These are phyloP conservation scores for Cirrhinus molitorella DNA, from an alignment of 2,797 vertebrate genomes.

Conservation along the genomic window DNA sequence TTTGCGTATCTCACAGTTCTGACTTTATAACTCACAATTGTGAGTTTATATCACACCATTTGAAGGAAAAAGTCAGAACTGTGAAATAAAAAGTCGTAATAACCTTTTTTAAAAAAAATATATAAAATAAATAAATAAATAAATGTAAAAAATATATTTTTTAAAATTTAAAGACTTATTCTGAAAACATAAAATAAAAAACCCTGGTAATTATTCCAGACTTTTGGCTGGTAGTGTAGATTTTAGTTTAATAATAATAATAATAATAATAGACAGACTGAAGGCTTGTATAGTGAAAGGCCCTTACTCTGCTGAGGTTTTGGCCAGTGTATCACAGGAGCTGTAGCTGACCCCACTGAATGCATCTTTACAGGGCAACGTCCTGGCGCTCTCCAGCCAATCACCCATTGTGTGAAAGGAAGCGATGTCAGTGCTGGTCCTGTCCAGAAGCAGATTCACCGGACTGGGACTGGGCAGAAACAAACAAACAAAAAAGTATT, in stretches of 20 bases:
- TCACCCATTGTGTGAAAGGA: slow-evolving; percentile 86
- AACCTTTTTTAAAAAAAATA: too few relatives aligned
- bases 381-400: slow-evolving; percentile 93
- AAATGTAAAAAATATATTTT: too few relatives aligned
- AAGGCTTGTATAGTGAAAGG: background rate
- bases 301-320: slow-evolving; percentile 96
- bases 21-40: too few relatives aligned
- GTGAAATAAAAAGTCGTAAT: too few relatives aligned
- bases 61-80: too few relatives aligned
- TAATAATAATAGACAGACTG: background rate
- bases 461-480: slow-evolving; percentile 84
- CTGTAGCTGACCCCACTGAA: slow-evolving; percentile 96
- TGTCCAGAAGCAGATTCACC: slow-evolving; percentile 93
- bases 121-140: too few relatives aligned
- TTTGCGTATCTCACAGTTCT: too few relatives aligned
- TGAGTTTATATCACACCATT: too few relatives aligned
- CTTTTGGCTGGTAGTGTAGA: background rate
- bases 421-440: slow-evolving; percentile 89
- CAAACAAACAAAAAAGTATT: too few relatives aligned
- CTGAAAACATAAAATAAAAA: background rate
- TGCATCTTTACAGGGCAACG: slow-evolving; percentile 93
- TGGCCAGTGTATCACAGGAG: slow-evolving; percentile 96
- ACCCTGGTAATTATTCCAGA: background rate
- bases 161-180: too few relatives aligned
- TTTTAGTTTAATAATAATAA: background rate